Conservation (phyloP, 37 sponge, comb jelly and placozoan genomes). For the Axinella damicornis region DNA sequence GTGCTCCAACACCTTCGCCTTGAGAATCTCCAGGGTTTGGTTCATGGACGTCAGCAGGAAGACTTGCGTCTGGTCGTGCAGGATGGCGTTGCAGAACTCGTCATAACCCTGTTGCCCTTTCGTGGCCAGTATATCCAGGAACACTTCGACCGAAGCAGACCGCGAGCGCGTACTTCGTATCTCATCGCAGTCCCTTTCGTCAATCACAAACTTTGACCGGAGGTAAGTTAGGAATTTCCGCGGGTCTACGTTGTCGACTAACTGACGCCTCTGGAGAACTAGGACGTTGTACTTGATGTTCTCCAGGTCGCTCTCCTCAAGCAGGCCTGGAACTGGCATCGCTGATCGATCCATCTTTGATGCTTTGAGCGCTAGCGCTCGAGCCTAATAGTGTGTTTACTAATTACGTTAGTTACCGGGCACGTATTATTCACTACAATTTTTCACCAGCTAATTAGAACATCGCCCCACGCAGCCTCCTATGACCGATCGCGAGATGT, state of each 20-base stretch:
- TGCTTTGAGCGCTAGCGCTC: too few relatives aligned
- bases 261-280: conserved; percentile 1
- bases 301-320: conserved; percentile 55
- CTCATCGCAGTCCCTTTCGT: conserved; percentile 68
- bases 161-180: conserved; percentile 40
- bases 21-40: conserved; percentile 29
- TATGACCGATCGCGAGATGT: too few relatives aligned
- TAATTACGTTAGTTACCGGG: too few relatives aligned
- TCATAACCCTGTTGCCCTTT: conserved; percentile 66
- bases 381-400: too few relatives aligned
- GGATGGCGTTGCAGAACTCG: conserved; percentile 55
- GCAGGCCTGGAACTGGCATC: background rate
- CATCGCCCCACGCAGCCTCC: too few relatives aligned
- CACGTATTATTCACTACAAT: too few relatives aligned
- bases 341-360: too few relatives aligned
- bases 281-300: conserved; percentile 49
- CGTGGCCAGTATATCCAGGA: conserved; percentile 59
- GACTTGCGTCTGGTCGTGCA: conserved; percentile 60
- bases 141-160: conserved; percentile 41
- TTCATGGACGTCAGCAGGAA: conserved; percentile 59
- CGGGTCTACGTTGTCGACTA: conserved; percentile 68
- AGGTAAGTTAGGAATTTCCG: conserved; percentile 41
- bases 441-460: too few relatives aligned
- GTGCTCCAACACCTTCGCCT: too few relatives aligned
- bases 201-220: conserved; percentile 30